Percentiles rank a stretch among this genome's conserved stretches.
These are phyloP conservation scores for Catocala nupta DNA, from an alignment of 2,888 invertebrate genomes.

Conservation along the genomic window DNA sequence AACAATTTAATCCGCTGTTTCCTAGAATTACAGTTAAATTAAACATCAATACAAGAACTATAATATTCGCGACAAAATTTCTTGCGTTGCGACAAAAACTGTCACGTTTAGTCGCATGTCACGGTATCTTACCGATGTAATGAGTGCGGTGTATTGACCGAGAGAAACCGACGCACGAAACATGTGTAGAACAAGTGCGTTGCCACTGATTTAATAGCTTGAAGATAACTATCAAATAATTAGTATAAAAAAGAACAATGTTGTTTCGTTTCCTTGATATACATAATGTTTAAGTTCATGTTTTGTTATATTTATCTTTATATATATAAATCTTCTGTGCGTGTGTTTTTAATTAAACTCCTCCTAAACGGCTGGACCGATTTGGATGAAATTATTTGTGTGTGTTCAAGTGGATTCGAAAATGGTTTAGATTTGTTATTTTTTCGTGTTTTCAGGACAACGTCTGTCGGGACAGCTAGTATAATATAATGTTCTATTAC, in stretches of 20 bases:
- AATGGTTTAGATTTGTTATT: too few species aligned
- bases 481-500: too few species aligned
- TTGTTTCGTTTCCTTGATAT: conserved; percentile 1
- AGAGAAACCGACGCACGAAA: conserved; percentile 15
- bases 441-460: too few species aligned
- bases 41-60: conserved; percentile 6
- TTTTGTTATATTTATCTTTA: too few species aligned
- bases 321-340: too few species aligned
- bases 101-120: conserved; percentile 5
- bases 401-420: too few species aligned
- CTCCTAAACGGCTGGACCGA: too few species aligned
- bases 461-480: too few species aligned
- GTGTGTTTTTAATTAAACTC: too few species aligned
- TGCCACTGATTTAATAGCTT: conserved; percentile 14
- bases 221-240: conserved; percentile 4
- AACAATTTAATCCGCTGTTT: neutral
- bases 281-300: too few species aligned
- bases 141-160: conserved; percentile 19
- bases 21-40: conserved; percentile 5
- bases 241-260: neutral
- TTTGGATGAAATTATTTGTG: too few species aligned
- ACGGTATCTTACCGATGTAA: conserved; percentile 19
- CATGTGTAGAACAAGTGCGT: conserved; percentile 7
- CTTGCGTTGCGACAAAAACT: neutral
- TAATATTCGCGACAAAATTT: conserved; percentile 2